Evolutionary conservation across 2,113 vertebrate species (phyloP).

Genomic region (Chaetorhynchus papuensis): DNA sequence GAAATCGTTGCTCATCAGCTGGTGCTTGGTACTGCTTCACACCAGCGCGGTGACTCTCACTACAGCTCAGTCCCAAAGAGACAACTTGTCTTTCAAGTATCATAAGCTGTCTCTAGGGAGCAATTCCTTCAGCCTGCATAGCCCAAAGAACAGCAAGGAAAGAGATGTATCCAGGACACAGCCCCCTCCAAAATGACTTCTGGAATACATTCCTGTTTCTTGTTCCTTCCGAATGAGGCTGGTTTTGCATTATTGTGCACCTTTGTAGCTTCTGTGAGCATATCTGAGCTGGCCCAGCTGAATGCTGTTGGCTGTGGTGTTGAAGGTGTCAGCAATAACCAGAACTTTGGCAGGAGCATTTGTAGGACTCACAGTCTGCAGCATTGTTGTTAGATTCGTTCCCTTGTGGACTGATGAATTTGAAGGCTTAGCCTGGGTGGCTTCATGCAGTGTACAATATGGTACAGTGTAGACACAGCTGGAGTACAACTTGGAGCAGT

Average conservation of each 20-base stretch:
- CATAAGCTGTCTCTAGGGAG: background rate
- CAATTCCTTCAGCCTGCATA: background rate
- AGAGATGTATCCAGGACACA: background rate
- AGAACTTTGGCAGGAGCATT: background rate
- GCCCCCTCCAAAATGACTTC: background rate
- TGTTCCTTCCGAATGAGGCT: background rate
- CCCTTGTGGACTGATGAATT: background rate
- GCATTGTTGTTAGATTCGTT: background rate
- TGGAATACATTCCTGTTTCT: background rate
- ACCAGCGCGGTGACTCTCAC: rapidly evolving
- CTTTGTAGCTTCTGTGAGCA: background rate
- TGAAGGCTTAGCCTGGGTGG: background rate
- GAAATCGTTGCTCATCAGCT: background rate
- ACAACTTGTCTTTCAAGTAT: background rate
- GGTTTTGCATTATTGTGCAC: background rate
- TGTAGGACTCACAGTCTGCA: background rate
- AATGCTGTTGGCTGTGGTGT: background rate
- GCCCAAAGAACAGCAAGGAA: background rate
- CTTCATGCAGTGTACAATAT: background rate
- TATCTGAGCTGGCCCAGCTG: background rate
- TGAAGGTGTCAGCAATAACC: background rate
- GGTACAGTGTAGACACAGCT: background rate
- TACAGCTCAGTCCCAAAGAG: background rate
- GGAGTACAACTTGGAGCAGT: background rate
- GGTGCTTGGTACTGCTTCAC: background rate